phyloP scores from a whole-genome alignment of 2,888 invertebrate genomes.

The Pyrocoelia pectoralis region DNA sequence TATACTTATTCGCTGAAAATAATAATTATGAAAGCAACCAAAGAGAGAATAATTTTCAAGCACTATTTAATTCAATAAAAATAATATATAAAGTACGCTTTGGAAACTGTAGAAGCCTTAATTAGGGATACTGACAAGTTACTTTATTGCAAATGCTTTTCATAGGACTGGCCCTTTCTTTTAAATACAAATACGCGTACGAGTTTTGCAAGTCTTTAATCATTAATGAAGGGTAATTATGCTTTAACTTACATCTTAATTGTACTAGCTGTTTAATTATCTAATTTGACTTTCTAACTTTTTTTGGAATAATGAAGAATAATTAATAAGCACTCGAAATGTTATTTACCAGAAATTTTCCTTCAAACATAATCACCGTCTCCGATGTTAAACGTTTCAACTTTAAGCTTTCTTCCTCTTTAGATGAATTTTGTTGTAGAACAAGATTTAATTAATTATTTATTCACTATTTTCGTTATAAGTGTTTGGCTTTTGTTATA shows the following conservation, averaged over 20 bases:
- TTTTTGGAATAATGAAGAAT: background rate
- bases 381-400: background rate
- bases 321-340: background rate
- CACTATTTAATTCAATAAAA: background rate
- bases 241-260: slow-evolving; percentile 8
- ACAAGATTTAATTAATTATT: too few species aligned
- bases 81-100: background rate
- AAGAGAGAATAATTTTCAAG: background rate
- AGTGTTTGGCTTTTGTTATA: too few species aligned
- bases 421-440: background rate
- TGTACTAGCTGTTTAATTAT: background rate
- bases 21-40: background rate
- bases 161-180: slow-evolving; percentile 9
- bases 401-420: background rate
- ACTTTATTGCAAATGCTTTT: slow-evolving; percentile 10
- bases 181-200: background rate
- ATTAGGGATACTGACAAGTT: background rate
- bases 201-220: slow-evolving; percentile 19
- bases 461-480: too few species aligned
- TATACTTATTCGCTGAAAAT: background rate
- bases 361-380: background rate
- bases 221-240: slow-evolving; percentile 17
- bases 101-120: background rate
- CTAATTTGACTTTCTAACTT: slow-evolving; percentile 12
- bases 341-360: slow-evolving; percentile 1